Conservation (phyloP, 2,797 vertebrate genomes). For the Megaceryle alcyon region DNA sequence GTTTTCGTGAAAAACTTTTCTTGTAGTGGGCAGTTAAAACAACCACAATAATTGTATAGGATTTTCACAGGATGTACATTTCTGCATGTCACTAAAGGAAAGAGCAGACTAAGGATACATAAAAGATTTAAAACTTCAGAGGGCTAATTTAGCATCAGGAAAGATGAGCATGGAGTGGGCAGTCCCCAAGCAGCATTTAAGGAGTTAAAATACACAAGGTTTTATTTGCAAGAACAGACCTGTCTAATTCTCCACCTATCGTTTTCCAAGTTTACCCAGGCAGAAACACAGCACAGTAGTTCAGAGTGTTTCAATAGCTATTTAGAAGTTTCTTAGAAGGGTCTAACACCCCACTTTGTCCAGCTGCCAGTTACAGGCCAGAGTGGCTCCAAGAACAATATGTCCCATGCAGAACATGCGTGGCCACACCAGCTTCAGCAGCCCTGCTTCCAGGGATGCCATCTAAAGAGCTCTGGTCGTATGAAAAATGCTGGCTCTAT, state of each 20-base stretch:
- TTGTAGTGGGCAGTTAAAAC: not conserved
- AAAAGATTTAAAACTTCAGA: not conserved
- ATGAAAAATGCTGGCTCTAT: not conserved
- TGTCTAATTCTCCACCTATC: not conserved
- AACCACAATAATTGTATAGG: rapidly evolving
- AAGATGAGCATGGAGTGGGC: not conserved
- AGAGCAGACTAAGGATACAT: not conserved
- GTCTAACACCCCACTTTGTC: not conserved
- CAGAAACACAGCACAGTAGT: not conserved
- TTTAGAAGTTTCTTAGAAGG: not conserved
- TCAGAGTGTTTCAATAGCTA: not conserved
- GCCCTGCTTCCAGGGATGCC: not conserved
- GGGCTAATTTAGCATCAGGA: not conserved
- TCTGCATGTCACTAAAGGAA: not conserved
- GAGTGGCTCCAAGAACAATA: not conserved
- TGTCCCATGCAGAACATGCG: not conserved
- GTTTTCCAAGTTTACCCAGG: not conserved
- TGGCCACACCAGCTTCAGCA: not conserved
- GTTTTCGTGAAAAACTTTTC: not conserved
- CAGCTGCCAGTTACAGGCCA: not conserved
- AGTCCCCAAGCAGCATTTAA: not conserved
- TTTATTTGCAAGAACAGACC: not conserved
- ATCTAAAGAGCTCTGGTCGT: not conserved
- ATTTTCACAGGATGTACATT: not conserved
- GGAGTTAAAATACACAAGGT: not conserved